These are phyloP conservation scores for Chiloscyllium plagiosum DNA, from an alignment of 2,113 vertebrate species.

Conservation along the genomic window DNA sequence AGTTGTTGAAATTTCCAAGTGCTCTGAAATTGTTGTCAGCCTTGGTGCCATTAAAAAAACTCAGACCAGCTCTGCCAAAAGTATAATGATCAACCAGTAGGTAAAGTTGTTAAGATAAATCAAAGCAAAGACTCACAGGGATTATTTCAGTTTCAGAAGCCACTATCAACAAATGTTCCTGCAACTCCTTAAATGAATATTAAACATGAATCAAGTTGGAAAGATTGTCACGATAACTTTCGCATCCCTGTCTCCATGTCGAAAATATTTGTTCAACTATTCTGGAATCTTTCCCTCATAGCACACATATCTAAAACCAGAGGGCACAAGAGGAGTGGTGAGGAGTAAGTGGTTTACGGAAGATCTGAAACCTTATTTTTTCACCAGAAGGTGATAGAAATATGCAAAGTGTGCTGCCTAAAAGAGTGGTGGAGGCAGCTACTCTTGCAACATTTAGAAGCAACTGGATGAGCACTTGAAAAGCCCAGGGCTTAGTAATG, in stretches of 20 bases:
- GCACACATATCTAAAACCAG: no score
- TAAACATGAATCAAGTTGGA: background rate
- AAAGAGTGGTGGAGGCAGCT: no score
- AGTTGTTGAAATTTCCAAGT: background rate
- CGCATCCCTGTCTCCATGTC: background rate
- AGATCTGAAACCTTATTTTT: no score
- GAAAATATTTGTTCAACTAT: background rate
- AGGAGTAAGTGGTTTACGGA: background rate
- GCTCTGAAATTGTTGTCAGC: background rate
- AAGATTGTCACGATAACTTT: background rate
- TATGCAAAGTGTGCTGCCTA: no score
- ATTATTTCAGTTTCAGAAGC: background rate
- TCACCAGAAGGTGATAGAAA: no score
- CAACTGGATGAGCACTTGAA: no score
- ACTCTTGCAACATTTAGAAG: no score
- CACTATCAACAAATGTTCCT: background rate
- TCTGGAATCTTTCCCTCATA: no score
- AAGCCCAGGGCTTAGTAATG: no score
- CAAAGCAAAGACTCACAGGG: background rate
- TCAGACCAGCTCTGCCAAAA: background rate
- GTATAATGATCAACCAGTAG: background rate
- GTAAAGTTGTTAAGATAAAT: background rate
- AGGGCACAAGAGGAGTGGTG: no score
- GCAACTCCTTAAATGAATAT: background rate
- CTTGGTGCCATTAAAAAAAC: background rate